Base-by-base conservation (phyloP, 2,113 vertebrate species). In the Corydoras sp. region DNA sequence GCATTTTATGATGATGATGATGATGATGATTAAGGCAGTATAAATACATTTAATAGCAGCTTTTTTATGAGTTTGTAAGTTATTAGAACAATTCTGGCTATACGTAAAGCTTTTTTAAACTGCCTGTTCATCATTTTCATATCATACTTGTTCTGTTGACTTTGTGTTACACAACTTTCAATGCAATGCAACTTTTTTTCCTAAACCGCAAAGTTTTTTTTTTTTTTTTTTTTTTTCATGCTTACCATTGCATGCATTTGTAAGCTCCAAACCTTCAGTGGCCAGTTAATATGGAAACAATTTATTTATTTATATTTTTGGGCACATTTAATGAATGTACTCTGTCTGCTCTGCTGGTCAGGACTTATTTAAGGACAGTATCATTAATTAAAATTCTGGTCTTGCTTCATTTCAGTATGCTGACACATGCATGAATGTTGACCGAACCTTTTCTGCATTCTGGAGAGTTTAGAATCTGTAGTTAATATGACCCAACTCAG, bases 81-180 rank as follows among this genome's bases (percentile, higher is more conserved):
- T 43, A 43, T 5, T 5, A 43, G 35, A 43, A 43, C 35, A 43
- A 43, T 43, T 43, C 2, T 43, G 35, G 35, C 35, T 43, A 43
- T 43, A 43, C 18, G 18, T 24, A 24, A 24, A 43, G 35, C n/a
- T 30, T 73, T 71, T 70, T 84, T 90, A 85, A 86, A 81, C 85
- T 88, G 84, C 82, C 81, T 72, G 77, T 58, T 80, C 55, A 85
- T 88, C 85, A 85, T 85, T 84, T 75, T 54, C 71, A 15, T 49
- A 12, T 35, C n/a, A 13, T 62, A 9, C 29, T 31, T 62, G 51
- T 63, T 58, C 32, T 68, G 58, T 59, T 5, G 9, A 10, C 8
- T 5, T 59, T 59, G 15, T 59, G 15, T 65, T 53, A 10, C 10
- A 14, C 35, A 43, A 43, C 35, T 43, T 10, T 3, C 9, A 53